Percentiles rank a stretch among this genome's conserved stretches.
phyloP scores from a whole-genome alignment of 2,888 invertebrate species.

The Poecilobothrus nobilitatus region DNA sequence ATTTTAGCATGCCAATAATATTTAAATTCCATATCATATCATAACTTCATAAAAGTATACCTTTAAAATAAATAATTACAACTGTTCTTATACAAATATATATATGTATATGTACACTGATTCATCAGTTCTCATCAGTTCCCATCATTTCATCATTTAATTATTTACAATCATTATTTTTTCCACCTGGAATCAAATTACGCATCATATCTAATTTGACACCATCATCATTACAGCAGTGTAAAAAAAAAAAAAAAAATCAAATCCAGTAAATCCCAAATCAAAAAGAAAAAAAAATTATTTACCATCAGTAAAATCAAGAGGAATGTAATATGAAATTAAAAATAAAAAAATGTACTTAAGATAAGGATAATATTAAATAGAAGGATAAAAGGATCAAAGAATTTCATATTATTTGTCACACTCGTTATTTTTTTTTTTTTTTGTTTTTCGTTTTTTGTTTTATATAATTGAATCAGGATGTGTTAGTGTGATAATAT shows the following conservation, averaged over 20 bases:
- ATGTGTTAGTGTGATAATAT: background rate
- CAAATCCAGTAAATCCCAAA: background rate
- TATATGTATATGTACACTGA: background rate
- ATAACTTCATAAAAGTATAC: too few relatives aligned
- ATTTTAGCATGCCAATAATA: too few relatives aligned
- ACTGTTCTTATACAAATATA: too few relatives aligned
- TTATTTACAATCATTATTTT: conserved; percentile 8
- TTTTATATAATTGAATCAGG: background rate
- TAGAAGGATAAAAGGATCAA: background rate
- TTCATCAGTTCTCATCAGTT: background rate
- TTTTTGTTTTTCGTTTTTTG: too few relatives aligned
- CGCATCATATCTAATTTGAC: conserved; percentile 11
- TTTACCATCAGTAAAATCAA: background rate
- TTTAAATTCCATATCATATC: too few relatives aligned
- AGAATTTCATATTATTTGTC: background rate
- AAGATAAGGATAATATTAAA: conserved; percentile 1
- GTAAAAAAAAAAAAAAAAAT: background rate
- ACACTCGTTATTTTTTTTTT: background rate
- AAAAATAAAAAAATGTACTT: background rate
- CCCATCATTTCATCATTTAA: background rate
- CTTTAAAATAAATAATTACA: too few relatives aligned
- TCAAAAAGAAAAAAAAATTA: background rate
- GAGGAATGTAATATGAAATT: background rate
- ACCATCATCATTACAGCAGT: background rate
- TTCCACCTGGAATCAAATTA: conserved; percentile 24